Percentiles rank a stretch among this genome's conserved stretches.
Conservation (phyloP, 2,113 vertebrate species). For the Pseudorectes ferrugineus region DNA sequence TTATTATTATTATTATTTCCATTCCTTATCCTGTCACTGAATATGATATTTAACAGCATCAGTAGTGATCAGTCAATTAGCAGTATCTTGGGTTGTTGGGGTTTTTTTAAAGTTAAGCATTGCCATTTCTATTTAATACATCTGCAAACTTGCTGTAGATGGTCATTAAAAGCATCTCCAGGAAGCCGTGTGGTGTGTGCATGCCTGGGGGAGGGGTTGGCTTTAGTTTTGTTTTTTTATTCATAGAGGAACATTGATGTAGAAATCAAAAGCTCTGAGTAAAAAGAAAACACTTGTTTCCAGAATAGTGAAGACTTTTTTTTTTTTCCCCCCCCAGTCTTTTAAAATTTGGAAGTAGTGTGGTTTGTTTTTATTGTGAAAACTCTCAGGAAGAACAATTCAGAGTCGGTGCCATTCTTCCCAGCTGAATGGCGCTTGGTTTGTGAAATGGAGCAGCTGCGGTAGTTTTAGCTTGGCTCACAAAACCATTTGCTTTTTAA, state of each 20-base stretch:
- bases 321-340: background rate
- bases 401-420: conserved; percentile 75
- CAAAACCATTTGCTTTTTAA: conserved; percentile 75
- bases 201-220: conserved; percentile 13
- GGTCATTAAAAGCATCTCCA: conserved; percentile 55
- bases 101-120: conserved; percentile 4
- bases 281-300: conserved; percentile 75
- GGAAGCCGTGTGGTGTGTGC: conserved; percentile 26
- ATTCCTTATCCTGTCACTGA: background rate
- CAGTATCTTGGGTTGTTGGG: background rate
- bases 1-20: background rate
- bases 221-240: conserved; percentile 52
- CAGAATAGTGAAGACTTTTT: conserved; percentile 56
- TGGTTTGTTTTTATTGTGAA: conserved; percentile 78
- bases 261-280: conserved; percentile 70
- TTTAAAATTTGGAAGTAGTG: conserved; percentile 75
- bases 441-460: conserved; percentile 76
- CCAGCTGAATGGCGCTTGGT: conserved; percentile 72
- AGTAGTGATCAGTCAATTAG: background rate
- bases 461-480: conserved; percentile 65
- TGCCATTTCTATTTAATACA: conserved; percentile 48
- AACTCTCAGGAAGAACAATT: conserved; percentile 75
- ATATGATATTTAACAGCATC: background rate
- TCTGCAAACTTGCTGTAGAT: conserved; percentile 63
- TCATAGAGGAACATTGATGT: conserved; percentile 62